Evolutionary conservation across 1,140 invertebrate genomes (phyloP).

Genomic region (Drosophila cardini): DNA sequence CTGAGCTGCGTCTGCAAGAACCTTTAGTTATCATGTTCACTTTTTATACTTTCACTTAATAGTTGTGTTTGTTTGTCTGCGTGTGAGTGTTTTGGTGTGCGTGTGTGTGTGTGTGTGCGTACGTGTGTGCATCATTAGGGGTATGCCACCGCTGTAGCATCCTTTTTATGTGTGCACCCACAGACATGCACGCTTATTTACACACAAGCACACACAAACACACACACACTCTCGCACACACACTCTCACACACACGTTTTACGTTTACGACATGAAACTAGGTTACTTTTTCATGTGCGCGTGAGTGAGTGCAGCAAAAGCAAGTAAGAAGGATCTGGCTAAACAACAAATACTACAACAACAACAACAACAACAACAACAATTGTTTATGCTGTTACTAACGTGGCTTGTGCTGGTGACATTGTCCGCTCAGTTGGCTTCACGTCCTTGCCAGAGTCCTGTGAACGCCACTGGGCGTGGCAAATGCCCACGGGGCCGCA

Average conservation of each 20-base stretch:
- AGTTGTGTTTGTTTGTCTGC: slow-evolving; percentile 66
- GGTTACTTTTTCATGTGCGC: slow-evolving; percentile 77
- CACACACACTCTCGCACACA: slow-evolving; percentile 48
- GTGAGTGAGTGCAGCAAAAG: slow-evolving; percentile 60
- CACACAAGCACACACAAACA: slow-evolving; percentile 48
- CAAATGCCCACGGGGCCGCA: slow-evolving; percentile 62
- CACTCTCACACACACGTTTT: slow-evolving; percentile 45
- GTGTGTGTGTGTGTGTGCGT: slow-evolving; percentile 43
- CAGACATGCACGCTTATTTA: slow-evolving; percentile 61
- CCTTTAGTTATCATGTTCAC: slow-evolving; percentile 78
- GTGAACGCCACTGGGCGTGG: slow-evolving; percentile 47
- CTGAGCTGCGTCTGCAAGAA: slow-evolving; percentile 58
- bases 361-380: slow-evolving; percentile 13
- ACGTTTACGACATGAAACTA: slow-evolving; percentile 81
- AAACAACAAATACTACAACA: slow-evolving; percentile 15
- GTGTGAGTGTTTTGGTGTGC: slow-evolving; percentile 40
- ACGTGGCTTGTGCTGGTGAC: slow-evolving; percentile 64
- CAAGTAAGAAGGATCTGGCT: background rate
- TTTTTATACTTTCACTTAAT: slow-evolving; percentile 80
- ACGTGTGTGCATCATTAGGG: slow-evolving; percentile 64
- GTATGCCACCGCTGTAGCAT: slow-evolving; percentile 46
- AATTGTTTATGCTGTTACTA: slow-evolving; percentile 70
- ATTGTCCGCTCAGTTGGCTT: slow-evolving; percentile 68
- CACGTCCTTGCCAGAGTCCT: slow-evolving; percentile 59
- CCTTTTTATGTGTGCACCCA: slow-evolving; percentile 72